phyloP scores from a whole-genome alignment of 2,113 vertebrate genomes.

The Apteryx mantelli region DNA sequence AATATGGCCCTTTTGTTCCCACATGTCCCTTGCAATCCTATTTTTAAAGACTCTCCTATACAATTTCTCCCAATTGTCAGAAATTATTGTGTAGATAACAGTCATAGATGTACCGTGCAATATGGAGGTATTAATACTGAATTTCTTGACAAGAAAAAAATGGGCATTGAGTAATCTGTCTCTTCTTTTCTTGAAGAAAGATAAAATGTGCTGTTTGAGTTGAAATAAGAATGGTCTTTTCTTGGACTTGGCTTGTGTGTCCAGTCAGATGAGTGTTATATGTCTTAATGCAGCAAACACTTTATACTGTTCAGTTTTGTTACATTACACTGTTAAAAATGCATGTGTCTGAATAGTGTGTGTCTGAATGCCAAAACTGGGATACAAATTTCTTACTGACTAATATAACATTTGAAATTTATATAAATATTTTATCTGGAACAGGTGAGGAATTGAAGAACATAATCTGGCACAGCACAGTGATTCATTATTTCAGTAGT shows the following conservation, averaged over 20 bases:
- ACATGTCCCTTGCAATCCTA: neutral
- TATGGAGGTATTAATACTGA: rapidly evolving
- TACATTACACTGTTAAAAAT: neutral
- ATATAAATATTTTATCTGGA: neutral
- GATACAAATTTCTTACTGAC: neutral
- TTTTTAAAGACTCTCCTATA: neutral
- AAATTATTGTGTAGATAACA: neutral
- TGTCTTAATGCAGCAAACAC: neutral
- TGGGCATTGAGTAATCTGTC: neutral
- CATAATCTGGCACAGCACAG: neutral
- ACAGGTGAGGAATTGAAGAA: neutral
- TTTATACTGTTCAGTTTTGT: neutral
- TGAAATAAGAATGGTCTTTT: neutral
- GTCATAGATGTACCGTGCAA: neutral
- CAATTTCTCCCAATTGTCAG: neutral
- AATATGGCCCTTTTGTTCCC: rapidly evolving
- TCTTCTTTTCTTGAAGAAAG: neutral
- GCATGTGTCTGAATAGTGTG: neutral
- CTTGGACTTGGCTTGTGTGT: neutral
- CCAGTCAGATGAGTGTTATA: neutral
- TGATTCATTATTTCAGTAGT: neutral
- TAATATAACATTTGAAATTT: neutral
- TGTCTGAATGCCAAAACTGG: neutral
- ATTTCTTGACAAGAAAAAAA: neutral
- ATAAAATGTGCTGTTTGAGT: neutral